These are phyloP conservation scores for Cydia splendana DNA, from an alignment of 1,140 invertebrate genomes.

Conservation along the genomic window DNA sequence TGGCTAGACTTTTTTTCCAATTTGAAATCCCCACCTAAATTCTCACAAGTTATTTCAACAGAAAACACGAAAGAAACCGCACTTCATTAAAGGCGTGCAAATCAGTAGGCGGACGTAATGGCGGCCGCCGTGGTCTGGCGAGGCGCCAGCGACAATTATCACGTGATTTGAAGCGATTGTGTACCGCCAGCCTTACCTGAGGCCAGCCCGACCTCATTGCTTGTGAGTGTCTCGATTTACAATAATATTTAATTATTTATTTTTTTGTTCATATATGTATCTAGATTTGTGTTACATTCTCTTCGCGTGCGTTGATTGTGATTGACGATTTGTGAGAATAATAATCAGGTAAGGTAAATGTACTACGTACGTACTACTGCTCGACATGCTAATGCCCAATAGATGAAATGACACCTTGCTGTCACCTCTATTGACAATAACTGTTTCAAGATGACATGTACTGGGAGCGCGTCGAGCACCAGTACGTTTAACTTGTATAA, in stretches of 20 bases:
- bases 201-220: neutral
- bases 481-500: no score
- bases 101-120: slow-evolving; percentile 11
- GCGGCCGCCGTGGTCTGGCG: slow-evolving; percentile 14
- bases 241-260: neutral
- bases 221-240: neutral
- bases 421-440: no score
- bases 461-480: no score
- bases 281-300: no score
- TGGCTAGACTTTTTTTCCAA: no score
- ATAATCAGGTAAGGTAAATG: no score
- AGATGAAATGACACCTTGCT: no score
- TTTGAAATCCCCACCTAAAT: neutral
- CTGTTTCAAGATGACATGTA: no score
- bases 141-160: slow-evolving; percentile 12
- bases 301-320: no score
- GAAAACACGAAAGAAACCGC: neutral
- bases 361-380: no score
- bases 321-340: no score
- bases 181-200: neutral
- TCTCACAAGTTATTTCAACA: neutral
- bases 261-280: neutral
- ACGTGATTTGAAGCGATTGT: slow-evolving; percentile 10
- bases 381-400: no score
- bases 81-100: slow-evolving; percentile 15